These are phyloP conservation scores for Pteruthius melanotis DNA, from an alignment of 2,113 vertebrate genomes.

Conservation along the genomic window DNA sequence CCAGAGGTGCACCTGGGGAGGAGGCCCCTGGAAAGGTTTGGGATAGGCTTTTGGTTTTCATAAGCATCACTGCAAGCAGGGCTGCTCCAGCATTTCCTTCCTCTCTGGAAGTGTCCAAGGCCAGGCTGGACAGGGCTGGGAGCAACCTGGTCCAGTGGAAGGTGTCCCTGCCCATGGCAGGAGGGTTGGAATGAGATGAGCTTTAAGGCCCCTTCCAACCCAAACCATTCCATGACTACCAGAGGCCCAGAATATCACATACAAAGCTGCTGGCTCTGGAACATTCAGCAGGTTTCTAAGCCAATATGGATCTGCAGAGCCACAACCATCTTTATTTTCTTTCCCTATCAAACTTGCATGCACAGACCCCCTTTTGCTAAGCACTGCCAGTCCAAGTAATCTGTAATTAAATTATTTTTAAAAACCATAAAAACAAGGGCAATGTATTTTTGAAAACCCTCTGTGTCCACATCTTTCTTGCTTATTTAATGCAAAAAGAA, in stretches of 20 bases:
- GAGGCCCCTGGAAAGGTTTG: neutral
- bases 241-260: neutral
- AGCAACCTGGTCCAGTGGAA: neutral
- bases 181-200: neutral
- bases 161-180: neutral
- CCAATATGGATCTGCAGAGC: neutral
- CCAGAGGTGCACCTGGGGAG: neutral
- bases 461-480: neutral
- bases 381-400: neutral
- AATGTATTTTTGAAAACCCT: neutral
- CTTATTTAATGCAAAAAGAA: neutral
- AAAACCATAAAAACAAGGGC: neutral
- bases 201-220: neutral
- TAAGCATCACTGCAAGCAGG: neutral
- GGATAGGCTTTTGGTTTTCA: neutral
- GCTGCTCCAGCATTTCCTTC: neutral
- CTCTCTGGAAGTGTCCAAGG: neutral
- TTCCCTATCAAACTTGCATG: neutral
- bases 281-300: neutral
- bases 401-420: neutral
- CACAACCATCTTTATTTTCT: neutral
- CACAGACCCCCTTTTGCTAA: accelerated
- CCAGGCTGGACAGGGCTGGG: neutral
- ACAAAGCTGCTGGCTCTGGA: neutral
- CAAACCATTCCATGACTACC: neutral